Evolutionary conservation across 2,113 vertebrate species (phyloP).

Genomic region (Gavialis gangeticus): DNA sequence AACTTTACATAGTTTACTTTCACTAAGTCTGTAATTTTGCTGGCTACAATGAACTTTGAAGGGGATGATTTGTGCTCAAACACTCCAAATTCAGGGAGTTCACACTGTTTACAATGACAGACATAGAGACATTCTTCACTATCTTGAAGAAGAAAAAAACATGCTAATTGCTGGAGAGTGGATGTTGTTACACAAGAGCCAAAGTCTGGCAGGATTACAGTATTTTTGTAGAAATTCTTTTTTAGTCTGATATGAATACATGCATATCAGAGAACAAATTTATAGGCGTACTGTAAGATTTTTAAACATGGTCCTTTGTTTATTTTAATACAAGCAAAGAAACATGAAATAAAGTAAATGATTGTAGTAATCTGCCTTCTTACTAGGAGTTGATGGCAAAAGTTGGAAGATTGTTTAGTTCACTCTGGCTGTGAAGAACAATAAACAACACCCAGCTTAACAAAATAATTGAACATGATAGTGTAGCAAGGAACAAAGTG

Average conservation of each 20-base stretch:
- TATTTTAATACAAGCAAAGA: background rate
- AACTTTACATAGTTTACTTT: background rate
- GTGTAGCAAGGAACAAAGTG: background rate
- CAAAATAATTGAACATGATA: background rate
- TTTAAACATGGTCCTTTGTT: background rate
- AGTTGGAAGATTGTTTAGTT: background rate
- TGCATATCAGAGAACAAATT: fast-evolving
- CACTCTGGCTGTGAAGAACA: background rate
- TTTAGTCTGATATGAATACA: background rate
- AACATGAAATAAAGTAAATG: background rate
- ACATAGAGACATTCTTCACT: background rate
- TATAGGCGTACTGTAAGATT: background rate
- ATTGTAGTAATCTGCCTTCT: background rate
- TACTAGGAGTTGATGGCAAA: too few species aligned
- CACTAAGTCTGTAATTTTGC: background rate
- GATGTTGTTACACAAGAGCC: background rate
- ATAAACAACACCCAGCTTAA: background rate
- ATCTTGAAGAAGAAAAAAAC: background rate
- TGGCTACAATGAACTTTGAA: background rate
- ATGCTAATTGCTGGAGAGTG: background rate
- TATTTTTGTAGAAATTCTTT: background rate
- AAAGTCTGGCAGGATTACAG: too few species aligned
- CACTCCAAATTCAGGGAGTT: background rate
- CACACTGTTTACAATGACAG: background rate
- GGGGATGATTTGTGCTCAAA: background rate